Percentiles rank a stretch among this genome's conserved stretches.
Conservation (phyloP, 2,113 vertebrate species). For the Anoura caudifer region DNA sequence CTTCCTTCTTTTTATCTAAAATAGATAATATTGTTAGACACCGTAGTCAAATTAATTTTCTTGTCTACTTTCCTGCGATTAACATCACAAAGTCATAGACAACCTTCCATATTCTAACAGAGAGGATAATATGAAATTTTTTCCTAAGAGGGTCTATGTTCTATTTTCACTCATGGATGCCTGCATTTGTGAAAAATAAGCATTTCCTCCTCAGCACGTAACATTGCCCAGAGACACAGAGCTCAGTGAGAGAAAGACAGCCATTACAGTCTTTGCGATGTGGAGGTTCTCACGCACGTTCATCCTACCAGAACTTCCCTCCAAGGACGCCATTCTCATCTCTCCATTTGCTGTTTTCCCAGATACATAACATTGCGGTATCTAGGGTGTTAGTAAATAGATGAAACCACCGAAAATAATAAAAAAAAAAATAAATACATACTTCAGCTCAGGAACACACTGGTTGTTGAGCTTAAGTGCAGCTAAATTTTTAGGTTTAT, state of each 20-base stretch:
- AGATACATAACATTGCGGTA: neutral
- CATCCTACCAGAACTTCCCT: neutral
- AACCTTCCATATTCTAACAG: constrained; percentile 8
- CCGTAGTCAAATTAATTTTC: constrained; percentile 37
- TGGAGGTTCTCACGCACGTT: neutral
- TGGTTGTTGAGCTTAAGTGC: neutral
- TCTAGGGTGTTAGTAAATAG: neutral
- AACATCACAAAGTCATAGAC: constrained; percentile 10
- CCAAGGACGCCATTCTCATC: neutral
- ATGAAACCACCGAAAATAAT: neutral
- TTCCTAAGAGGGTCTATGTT: neutral
- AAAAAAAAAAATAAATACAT: neutral
- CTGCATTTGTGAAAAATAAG: constrained; percentile 10
- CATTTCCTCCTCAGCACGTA: neutral
- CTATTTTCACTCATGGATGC: neutral
- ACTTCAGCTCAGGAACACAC: neutral
- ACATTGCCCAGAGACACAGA: neutral
- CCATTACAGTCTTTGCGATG: neutral
- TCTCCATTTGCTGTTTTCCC: neutral
- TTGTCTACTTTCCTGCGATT: neutral
- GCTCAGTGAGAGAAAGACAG: neutral
- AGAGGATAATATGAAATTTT: neutral
- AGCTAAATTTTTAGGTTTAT: neutral
- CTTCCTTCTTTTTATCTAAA: neutral
- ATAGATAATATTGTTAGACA: neutral